Conservation (phyloP, 2,888 invertebrate genomes). For the Heliconius ethilla region DNA sequence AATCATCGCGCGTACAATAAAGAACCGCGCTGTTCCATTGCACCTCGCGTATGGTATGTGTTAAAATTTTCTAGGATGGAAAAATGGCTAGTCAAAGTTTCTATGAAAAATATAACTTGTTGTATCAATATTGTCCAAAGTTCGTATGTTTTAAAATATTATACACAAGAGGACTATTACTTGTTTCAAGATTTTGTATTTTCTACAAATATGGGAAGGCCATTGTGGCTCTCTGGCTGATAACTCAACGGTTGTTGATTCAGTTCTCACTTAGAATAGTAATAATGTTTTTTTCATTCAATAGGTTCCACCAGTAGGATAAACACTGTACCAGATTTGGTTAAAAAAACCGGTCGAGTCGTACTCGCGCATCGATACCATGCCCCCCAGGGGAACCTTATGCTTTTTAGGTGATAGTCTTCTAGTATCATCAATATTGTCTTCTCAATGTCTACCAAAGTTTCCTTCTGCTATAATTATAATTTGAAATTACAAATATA, state of each 20-base stretch:
- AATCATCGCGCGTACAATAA: no score
- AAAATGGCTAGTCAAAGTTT: constrained; percentile 8
- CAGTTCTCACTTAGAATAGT: background rate
- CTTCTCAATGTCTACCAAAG: no score
- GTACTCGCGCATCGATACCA: no score
- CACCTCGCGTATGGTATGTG: background rate
- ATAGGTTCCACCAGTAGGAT: no score
- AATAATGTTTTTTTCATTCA: background rate
- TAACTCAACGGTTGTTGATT: no score
- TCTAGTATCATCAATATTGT: no score
- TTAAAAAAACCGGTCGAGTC: no score
- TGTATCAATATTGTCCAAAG: constrained; percentile 11
- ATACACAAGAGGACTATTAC: background rate
- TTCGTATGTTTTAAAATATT: constrained; percentile 10
- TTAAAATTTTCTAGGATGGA: background rate
- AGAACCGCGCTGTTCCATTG: no score
- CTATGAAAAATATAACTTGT: constrained; percentile 14
- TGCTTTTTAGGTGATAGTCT: no score
- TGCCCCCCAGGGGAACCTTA: no score
- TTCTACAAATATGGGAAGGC: background rate
- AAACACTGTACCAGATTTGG: no score
- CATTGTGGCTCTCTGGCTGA: background rate
- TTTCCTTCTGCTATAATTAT: no score
- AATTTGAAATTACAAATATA: background rate
- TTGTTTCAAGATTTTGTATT: background rate